Evolutionary conservation across 2,888 invertebrate species (phyloP), one percentile per base, ranked within the genome.

Genomic region (Pachydiplax longipennis): DNA sequence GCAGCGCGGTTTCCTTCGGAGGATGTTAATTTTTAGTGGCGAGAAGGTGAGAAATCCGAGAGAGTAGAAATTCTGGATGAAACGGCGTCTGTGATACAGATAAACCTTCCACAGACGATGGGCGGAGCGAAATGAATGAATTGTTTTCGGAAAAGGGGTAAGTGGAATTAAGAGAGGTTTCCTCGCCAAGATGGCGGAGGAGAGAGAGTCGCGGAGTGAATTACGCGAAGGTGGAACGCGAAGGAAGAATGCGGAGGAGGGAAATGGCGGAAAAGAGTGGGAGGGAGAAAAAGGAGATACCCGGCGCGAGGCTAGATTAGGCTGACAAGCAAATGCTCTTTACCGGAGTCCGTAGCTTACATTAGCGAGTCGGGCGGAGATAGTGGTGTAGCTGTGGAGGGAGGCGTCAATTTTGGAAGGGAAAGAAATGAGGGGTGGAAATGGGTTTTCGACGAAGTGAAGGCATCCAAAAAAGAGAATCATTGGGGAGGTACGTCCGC

Each of bases 301-400:
- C 53, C 4, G 40, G 82, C 22, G 82, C n/a, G 25, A 37, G 82
- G 58, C 53, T 58, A 31, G 83, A 83, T 83, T 58, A 83, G 31
- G 83, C 83, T 83, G 83, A 83, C 83, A 83, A 83, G 83, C 83
- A 83, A 83, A 83, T 83, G 83, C 83, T 83, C 83, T 83, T 83
- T 83, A 58, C 83, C 35, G 83, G 35, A 58, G 83, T 35, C 83
- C 83, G 83, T 35, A 58, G 83, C 58, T 40, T 31, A 83, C 58
- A 83, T 83, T 35, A 83, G 40, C 53, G 83, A 83, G 35, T 13
- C 44, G 81, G 25, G 81, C 44, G 40, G 8, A 44, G 81, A 81
- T n/a, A 44, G 44, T 8, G 44, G 40, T 65, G 65, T 35, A 81
- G 81, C 35, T n/a, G 37, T 37, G 22, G 48, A 48, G 48, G 44